Conservation (phyloP, 2,888 invertebrate species). For the Agonopterix alstromeriana region DNA sequence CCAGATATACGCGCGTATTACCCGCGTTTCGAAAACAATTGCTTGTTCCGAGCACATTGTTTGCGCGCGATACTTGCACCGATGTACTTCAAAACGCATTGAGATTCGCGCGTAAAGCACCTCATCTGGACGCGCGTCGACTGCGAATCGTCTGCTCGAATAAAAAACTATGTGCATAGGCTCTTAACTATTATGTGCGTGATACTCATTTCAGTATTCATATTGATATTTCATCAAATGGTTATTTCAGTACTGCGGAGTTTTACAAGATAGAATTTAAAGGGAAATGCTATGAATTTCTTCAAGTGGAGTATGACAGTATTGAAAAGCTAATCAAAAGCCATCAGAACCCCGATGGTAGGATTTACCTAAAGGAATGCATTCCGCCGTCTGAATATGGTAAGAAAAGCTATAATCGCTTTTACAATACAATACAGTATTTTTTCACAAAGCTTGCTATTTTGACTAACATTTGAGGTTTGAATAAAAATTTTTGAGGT, state of each 20-base stretch:
- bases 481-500: too few relatives aligned
- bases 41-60: too few relatives aligned
- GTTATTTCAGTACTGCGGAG: constrained; percentile 75
- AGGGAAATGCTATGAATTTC: constrained; percentile 67
- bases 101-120: too few relatives aligned
- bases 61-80: too few relatives aligned
- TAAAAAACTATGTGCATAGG: too few relatives aligned
- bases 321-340: constrained; percentile 79
- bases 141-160: too few relatives aligned
- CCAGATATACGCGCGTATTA: too few relatives aligned
- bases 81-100: too few relatives aligned
- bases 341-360: constrained; percentile 78
- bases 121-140: too few relatives aligned
- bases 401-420: constrained; percentile 37
- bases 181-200: not conserved
- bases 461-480: not conserved
- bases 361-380: constrained; percentile 82
- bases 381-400: constrained; percentile 93
- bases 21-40: too few relatives aligned
- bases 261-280: constrained; percentile 80
- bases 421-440: too few relatives aligned
- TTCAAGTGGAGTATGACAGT: constrained; percentile 78
- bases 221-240: constrained; percentile 1
- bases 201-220: constrained; percentile 2
- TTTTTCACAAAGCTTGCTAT: not conserved